Evolutionary conservation across 23 tunicate species (phyloP).

Genomic region (Trididemnum clinides): DNA sequence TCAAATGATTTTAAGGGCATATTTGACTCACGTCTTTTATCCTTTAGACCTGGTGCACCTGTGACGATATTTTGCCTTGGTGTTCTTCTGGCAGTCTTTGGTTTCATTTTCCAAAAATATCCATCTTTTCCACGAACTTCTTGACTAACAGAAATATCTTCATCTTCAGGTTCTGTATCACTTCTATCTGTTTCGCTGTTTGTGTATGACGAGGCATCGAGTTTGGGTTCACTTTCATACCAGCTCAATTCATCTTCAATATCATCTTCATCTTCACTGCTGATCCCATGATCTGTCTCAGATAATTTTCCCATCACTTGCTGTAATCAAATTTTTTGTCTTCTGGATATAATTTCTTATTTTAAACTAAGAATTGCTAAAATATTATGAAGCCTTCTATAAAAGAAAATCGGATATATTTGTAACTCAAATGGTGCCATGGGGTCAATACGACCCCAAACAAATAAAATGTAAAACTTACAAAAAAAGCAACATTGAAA

Average conservation of each 20-base stretch:
- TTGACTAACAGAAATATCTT: neutral
- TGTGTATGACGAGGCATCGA: neutral
- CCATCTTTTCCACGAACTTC: slow-evolving; percentile 23
- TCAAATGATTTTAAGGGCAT: slow-evolving; percentile 14
- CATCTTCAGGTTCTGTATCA: slow-evolving; percentile 9
- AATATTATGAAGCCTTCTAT: neutral
- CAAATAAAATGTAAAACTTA: neutral
- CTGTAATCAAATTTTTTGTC: neutral
- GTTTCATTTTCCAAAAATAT: neutral
- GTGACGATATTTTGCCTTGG: slow-evolving; percentile 29
- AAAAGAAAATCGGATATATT: slow-evolving; percentile 1
- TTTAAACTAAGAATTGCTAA: neutral
- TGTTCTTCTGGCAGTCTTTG: slow-evolving; percentile 4
- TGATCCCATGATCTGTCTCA: neutral
- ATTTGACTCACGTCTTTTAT: neutral
- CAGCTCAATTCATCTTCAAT: slow-evolving; percentile 21
- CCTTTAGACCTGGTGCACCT: slow-evolving; percentile 9
- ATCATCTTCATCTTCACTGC: slow-evolving; percentile 9
- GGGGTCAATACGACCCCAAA: slow-evolving; percentile 18
- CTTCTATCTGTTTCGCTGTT: slow-evolving; percentile 17
- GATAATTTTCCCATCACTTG: neutral
- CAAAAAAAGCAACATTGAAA: neutral
- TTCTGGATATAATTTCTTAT: neutral
- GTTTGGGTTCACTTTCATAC: slow-evolving; percentile 19
- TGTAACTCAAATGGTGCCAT: neutral